Base-by-base conservation (phyloP, 2,113 vertebrate species). In the Gadus macrocephalus region DNA sequence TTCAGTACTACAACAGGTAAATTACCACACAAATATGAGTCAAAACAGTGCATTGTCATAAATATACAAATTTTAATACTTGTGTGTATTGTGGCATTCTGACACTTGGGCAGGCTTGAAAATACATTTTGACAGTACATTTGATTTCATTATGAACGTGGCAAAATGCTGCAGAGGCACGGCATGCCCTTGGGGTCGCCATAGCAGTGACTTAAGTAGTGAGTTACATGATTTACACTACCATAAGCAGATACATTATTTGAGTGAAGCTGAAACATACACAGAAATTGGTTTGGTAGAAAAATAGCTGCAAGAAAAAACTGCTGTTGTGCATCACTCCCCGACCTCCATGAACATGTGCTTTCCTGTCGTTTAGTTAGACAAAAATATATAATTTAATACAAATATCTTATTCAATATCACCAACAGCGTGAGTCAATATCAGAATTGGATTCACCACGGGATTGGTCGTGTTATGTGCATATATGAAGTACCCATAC, bases 41-140 rank as follows among this genome's bases (percentile, higher is more conserved):
- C 16, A 25, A 61, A 19, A 61, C 61, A 62, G 61, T 3, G 61
- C 60, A 70, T 63, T 83, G 42, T 78, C 81, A 87, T 88, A 88
- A 90, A 88, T 88, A 87, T 77, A 87, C 81, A 87, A 85, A 20
- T 66, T 89, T 86, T 86, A 88, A 86, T 88, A 74, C 74, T 78
- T 74, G 69, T 71, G 61, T 17, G 69, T 12, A 59, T 56, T 73
- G 70, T 78, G 75, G 62, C 65, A 67, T 17, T 15, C 0, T 68
- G 3, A 31, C 66, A 70, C 61, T 78, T 74, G 38, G 38, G 64
- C 35, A 71, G 4, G n/a, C n/a, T 72, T 56, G 8, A 17, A 0
- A 56, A 71, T 64, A 65, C 42, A 49, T 71, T 75, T 82, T 61
- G 22, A 61, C 71, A 64, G 59, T 66, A 27, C 69, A 28, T 38